Evolutionary conservation across 2,888 invertebrate species (phyloP).

Genomic region (Orthosia gothica): DNA sequence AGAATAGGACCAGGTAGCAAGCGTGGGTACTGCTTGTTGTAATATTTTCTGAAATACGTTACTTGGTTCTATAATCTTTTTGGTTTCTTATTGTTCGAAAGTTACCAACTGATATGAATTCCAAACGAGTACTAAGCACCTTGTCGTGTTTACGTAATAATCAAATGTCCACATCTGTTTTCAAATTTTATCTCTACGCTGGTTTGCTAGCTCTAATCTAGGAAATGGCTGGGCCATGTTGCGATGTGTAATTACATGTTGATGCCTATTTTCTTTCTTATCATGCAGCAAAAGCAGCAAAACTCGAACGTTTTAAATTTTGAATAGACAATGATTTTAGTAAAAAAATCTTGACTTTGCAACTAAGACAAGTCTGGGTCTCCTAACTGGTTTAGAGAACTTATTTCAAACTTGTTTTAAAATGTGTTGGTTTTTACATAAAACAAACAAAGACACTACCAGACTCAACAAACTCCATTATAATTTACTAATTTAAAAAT

Average conservation of each 20-base stretch:
- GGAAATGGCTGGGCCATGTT: slow-evolving; percentile 23
- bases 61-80: not conserved
- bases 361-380: not conserved
- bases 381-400: not conserved
- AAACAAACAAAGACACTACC: not conserved
- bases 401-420: not conserved
- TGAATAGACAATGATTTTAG: not conserved
- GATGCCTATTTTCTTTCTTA: slow-evolving; percentile 8
- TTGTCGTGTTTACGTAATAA: not conserved
- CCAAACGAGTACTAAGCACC: not conserved
- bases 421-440: not conserved
- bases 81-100: not conserved
- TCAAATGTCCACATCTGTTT: slow-evolving; percentile 25
- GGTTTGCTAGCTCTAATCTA: slow-evolving; percentile 40
- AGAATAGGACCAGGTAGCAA: too few relatives aligned
- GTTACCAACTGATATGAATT: slow-evolving; percentile 3
- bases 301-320: not conserved
- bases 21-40: not conserved
- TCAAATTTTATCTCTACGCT: slow-evolving; percentile 29
- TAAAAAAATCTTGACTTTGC: not conserved
- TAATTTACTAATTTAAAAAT: not conserved
- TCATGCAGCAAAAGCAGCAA: not conserved
- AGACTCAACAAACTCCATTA: not conserved
- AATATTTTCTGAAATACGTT: not conserved
- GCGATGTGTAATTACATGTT: not conserved